These are phyloP conservation scores for Drosophila tripunctata DNA, from an alignment of 2,888 invertebrate species.

Conservation along the genomic window DNA sequence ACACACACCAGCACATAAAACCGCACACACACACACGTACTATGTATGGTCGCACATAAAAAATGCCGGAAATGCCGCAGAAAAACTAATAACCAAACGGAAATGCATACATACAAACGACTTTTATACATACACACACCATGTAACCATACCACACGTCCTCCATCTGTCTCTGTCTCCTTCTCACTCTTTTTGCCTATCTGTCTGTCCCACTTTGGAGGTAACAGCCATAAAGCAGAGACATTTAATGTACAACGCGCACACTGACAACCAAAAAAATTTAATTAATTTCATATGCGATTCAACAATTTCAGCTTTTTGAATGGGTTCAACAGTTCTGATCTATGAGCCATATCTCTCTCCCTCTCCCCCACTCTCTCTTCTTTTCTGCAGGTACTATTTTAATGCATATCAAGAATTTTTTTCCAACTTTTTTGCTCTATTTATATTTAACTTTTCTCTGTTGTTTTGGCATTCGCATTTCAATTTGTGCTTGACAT, in stretches of 20 bases:
- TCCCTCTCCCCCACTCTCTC: not conserved
- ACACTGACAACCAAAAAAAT: conserved; percentile 66
- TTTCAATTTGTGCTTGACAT: conserved; percentile 77
- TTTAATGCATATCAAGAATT: conserved; percentile 26
- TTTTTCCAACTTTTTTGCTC: conserved; percentile 9
- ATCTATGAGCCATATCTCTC: conserved; percentile 7
- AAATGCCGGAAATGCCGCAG: conserved; percentile 68
- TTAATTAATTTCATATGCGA: conserved; percentile 78
- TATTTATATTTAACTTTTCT: conserved; percentile 44
- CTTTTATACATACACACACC: conserved; percentile 1
- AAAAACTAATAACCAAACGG: conserved; percentile 79
- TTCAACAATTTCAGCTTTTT: conserved; percentile 36
- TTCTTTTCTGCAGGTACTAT: not conserved
- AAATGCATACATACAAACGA: conserved; percentile 66
- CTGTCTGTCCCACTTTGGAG: conserved; percentile 27
- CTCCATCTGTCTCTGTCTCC: not conserved
- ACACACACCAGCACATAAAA: conserved; percentile 20
- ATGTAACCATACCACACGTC: not conserved
- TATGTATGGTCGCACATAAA: conserved; percentile 44
- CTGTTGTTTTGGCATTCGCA: conserved; percentile 42
- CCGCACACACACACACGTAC: conserved; percentile 22
- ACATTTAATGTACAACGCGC: conserved; percentile 68
- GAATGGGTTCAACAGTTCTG: conserved; percentile 13
- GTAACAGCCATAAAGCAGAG: conserved; percentile 75
- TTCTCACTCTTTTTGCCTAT: not conserved